Percentiles rank a stretch among this genome's conserved stretches.
Evolutionary conservation across 2,888 invertebrate genomes (phyloP).

Genomic region (Xanthorhoe designata): DNA sequence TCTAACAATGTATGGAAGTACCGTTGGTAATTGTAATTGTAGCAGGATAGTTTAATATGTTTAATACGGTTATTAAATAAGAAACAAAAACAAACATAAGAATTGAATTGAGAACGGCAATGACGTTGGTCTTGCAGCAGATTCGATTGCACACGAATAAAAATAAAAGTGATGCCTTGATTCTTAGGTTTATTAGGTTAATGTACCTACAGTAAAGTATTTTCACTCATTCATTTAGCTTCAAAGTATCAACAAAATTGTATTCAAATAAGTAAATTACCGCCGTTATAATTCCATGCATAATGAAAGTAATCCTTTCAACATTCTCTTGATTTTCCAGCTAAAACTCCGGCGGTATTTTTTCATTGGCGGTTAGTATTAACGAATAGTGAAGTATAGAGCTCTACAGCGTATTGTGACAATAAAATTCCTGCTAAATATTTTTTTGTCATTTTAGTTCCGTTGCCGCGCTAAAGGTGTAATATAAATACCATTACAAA

Average conservation of each 20-base stretch:
- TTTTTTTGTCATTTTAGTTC: conserved; percentile 52
- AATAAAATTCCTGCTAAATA: conserved; percentile 48
- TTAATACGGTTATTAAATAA: too few relatives aligned
- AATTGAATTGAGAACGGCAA: too few relatives aligned
- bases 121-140: too few relatives aligned
- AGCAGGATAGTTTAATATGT: conserved; percentile 5
- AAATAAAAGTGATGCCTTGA: too few relatives aligned
- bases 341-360: conserved; percentile 6
- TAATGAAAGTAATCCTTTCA: not conserved
- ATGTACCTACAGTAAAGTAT: too few relatives aligned
- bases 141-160: too few relatives aligned
- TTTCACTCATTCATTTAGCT: too few relatives aligned
- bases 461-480: conserved; percentile 65
- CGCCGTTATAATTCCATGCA: not conserved
- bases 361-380: conserved; percentile 11
- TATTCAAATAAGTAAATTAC: not conserved
- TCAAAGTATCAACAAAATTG: too few relatives aligned
- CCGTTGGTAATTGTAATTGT: conserved; percentile 27
- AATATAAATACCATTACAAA: conserved; percentile 75
- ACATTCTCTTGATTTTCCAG: not conserved
- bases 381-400: not conserved
- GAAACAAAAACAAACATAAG: too few relatives aligned
- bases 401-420: conserved; percentile 23
- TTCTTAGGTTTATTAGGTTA: too few relatives aligned
- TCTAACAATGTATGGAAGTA: not conserved